phyloP scores from a whole-genome alignment of 2,797 vertebrate genomes.

The Acrossocheilus fasciatus region DNA sequence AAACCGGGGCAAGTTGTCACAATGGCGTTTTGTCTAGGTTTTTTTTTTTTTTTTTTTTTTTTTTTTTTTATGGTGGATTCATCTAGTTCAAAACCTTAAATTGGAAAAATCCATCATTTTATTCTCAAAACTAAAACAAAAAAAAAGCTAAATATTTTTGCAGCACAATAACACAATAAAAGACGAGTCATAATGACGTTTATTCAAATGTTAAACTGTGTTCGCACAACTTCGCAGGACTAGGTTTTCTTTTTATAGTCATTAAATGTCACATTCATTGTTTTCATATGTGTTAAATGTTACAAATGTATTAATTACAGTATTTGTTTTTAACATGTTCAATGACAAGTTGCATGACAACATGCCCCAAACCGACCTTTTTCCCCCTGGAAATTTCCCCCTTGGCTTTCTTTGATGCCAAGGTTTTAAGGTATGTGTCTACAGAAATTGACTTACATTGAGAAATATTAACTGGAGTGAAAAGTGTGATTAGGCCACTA shows the following conservation, averaged over 20 bases:
- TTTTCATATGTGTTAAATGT: too few relatives aligned
- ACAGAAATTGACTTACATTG: neutral
- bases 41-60: fast-evolving
- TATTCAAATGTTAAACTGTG: neutral
- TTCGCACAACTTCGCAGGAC: too few relatives aligned
- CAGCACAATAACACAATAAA: neutral
- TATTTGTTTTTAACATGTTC: neutral
- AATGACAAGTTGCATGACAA: neutral
- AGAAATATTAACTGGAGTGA: neutral
- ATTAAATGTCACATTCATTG: neutral
- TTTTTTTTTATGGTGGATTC: too few relatives aligned
- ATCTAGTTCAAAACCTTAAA: too few relatives aligned
- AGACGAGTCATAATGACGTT: neutral
- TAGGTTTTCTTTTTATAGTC: neutral
- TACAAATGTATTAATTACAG: neutral
- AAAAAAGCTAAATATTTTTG: neutral
- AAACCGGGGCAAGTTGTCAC: neutral
- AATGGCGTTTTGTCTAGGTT: neutral
- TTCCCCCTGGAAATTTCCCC: neutral
- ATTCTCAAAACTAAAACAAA: neutral
- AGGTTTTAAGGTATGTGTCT: neutral
- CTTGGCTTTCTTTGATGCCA: neutral
- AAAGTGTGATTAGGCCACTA: neutral
- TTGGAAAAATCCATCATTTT: too few relatives aligned
- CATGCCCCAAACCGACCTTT: neutral